Evolutionary conservation across 2,888 invertebrate genomes (phyloP).

Genomic region (Diarsia rubi): DNA sequence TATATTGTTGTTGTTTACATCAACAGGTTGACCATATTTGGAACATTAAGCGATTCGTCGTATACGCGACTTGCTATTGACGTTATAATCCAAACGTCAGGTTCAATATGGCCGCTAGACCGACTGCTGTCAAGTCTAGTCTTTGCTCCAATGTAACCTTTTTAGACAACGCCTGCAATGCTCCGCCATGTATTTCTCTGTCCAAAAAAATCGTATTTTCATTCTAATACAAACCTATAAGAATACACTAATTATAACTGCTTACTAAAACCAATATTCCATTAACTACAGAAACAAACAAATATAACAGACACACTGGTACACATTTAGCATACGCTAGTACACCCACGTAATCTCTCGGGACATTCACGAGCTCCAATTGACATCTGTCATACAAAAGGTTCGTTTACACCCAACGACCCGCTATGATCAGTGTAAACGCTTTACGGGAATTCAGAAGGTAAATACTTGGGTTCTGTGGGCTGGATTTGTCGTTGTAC

Average conservation of each 20-base stretch:
- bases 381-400: slow-evolving; percentile 43
- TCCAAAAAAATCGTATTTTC: not conserved
- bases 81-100: too few species aligned
- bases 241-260: not conserved
- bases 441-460: slow-evolving; percentile 11
- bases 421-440: slow-evolving; percentile 18
- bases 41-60: too few species aligned
- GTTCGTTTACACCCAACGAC: slow-evolving; percentile 36
- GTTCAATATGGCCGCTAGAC: too few species aligned
- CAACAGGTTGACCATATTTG: too few species aligned
- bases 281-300: not conserved
- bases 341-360: slow-evolving; percentile 5
- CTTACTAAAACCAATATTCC: not conserved
- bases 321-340: slow-evolving; percentile 23
- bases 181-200: too few species aligned
- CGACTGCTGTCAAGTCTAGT: too few species aligned
- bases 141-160: too few species aligned
- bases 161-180: too few species aligned
- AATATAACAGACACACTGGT: not conserved
- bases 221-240: not conserved
- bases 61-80: too few species aligned
- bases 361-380: slow-evolving; percentile 15
- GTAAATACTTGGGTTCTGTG: not conserved
- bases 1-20: too few species aligned
- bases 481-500: not conserved